A percentile compares a stretch with the other conserved stretches of the same genome.
These are phyloP conservation scores for Heliconius cydno DNA, from an alignment of 2,888 invertebrate genomes.

Conservation along the genomic window DNA sequence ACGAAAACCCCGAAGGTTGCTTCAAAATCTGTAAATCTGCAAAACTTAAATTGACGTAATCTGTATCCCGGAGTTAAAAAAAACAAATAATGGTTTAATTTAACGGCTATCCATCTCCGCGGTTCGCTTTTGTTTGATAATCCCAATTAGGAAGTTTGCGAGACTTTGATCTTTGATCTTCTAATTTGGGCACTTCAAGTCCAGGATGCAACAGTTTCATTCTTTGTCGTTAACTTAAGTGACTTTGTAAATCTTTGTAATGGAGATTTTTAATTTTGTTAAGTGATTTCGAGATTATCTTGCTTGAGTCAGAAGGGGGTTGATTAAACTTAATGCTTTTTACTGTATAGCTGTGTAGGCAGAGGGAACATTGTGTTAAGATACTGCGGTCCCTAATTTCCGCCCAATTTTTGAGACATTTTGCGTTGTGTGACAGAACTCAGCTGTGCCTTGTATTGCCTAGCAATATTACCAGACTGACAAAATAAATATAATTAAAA, in stretches of 20 bases:
- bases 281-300: conserved; percentile 22
- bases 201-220: conserved; percentile 48
- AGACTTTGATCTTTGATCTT: conserved; percentile 45
- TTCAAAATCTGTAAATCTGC: conserved; percentile 30
- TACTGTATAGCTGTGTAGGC: too few relatives aligned
- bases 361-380: not conserved
- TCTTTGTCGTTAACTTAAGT: conserved; percentile 38
- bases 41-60: conserved; percentile 35
- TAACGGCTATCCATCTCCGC: conserved; percentile 42
- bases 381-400: not conserved
- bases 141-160: conserved; percentile 60
- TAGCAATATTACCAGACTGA: too few relatives aligned
- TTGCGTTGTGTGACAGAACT: too few relatives aligned
- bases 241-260: conserved; percentile 36
- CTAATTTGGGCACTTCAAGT: conserved; percentile 54
- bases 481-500: too few relatives aligned
- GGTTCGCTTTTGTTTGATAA: conserved; percentile 55
- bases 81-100: conserved; percentile 45
- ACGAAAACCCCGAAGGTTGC: conserved; percentile 10
- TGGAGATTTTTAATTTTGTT: conserved; percentile 35
- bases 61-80: conserved; percentile 35
- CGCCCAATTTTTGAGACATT: not conserved
- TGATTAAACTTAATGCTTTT: not conserved
- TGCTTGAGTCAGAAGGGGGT: not conserved
- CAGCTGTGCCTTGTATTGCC: too few relatives aligned